Conservation (phyloP, 2,113 vertebrate genomes). For the Apodemus sylvaticus region DNA sequence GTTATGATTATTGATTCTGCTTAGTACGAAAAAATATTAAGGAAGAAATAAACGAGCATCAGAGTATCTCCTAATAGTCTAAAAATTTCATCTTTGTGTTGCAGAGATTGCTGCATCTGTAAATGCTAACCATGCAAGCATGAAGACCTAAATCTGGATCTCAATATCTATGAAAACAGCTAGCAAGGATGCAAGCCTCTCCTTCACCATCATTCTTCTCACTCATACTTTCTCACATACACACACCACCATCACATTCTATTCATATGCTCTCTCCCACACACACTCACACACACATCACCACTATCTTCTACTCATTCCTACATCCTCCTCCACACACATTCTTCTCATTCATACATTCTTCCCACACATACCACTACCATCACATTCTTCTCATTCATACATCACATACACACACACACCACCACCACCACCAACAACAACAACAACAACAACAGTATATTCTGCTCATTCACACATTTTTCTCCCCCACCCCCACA, state of each 20-base stretch:
- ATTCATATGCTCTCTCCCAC: too few species aligned
- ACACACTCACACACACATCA: too few species aligned
- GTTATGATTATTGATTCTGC: background rate
- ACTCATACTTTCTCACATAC: too few species aligned
- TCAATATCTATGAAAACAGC: background rate
- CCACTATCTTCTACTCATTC: background rate
- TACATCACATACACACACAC: too few species aligned
- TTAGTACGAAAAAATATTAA: constrained; percentile 34
- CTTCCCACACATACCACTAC: background rate
- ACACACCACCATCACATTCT: too few species aligned
- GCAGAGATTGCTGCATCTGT: background rate
- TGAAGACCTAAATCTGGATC: background rate
- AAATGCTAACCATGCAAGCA: background rate
- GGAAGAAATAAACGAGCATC: background rate
- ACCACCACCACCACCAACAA: too few species aligned
- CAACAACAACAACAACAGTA: too few species aligned
- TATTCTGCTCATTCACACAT: background rate
- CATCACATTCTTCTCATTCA: too few species aligned
- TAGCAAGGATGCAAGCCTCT: background rate
- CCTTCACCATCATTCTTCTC: background rate
- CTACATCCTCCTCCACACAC: background rate
- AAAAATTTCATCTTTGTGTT: constrained; percentile 1
- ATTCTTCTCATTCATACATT: too few species aligned
- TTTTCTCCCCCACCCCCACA: background rate
- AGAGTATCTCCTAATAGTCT: background rate